Base-by-base conservation (phyloP, 92 coral and sea anemone genomes). In the Virgularia gustaviana region DNA sequence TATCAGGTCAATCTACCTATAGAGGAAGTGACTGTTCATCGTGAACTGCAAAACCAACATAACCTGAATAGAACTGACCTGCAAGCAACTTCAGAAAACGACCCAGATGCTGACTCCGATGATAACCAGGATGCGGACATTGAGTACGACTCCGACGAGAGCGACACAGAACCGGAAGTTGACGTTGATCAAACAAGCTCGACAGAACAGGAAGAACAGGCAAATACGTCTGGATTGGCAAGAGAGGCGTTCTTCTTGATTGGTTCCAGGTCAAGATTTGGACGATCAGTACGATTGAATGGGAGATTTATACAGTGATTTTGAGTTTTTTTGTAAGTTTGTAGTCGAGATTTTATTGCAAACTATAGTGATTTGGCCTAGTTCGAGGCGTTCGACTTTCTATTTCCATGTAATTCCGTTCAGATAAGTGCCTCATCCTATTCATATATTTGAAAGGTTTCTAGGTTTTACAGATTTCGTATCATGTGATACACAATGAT, bases 251-350 rank as follows among this genome's bases (percentile, higher is more conserved):
- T 58, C 65, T 60, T 58, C 65, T 57, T 74, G 2, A 28, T 58
- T 45, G 79, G 70, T 41, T 59, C 71, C 49, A 74, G 70, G 36
- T 58, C 58, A 18, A 59, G 79, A 44, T 73, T 74, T 74, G 71
- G 79, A 41, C 20, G 71, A 56, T 37, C 79, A 74, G 60, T 60
- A 47, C 24, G 79, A 28, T 74, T 74, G 22, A 74, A 43, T 58
- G 57, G 70, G 47, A 73, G 79, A 39, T 73, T 74, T 74, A 33
- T 75, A 45, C 80, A 75, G 44, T 75, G 31, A 61, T 42, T 45
- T 41, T n/a, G n/a, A n/a, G n/a, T n/a, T n/a, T n/a, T n/a, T n/a
- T n/a, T n/a, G n/a, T n/a, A n/a, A n/a, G n/a, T n/a, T n/a, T n/a
- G n/a, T n/a, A n/a, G n/a, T n/a, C n/a, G n/a, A n/a, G n/a, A n/a